These are phyloP conservation scores for Drosophila guanche DNA, from an alignment of 1,140 invertebrate genomes.

Conservation along the genomic window DNA sequence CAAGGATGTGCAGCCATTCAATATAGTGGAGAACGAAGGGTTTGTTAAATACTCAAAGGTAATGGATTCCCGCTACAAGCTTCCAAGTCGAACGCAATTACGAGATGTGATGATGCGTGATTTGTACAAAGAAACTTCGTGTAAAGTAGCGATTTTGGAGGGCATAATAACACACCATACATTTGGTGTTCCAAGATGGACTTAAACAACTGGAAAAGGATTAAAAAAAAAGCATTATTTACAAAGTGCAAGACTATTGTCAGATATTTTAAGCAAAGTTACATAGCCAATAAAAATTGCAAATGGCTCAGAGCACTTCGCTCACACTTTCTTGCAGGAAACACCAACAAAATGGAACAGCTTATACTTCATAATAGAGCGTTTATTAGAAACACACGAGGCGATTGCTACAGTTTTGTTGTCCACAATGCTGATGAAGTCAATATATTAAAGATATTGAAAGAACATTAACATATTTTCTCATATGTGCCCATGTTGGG, in stretches of 20 bases:
- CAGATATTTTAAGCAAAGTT: too few species aligned
- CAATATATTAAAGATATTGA: slow-evolving; percentile 6
- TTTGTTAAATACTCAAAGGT: too few species aligned
- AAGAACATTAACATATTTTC: slow-evolving; percentile 3
- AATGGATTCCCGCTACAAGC: too few species aligned
- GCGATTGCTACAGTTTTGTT: slow-evolving; percentile 19
- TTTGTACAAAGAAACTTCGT: too few species aligned
- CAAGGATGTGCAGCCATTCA: too few species aligned
- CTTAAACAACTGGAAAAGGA: slow-evolving; percentile 1
- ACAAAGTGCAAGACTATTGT: too few species aligned
- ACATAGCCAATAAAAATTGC: too few species aligned
- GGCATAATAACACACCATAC: slow-evolving; percentile 14
- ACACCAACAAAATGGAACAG: slow-evolving; percentile 12
- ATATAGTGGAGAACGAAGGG: too few species aligned
- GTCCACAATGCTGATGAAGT: slow-evolving; percentile 13
- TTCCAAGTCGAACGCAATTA: too few species aligned
- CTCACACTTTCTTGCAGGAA: not conserved
- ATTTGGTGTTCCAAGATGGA: slow-evolving; percentile 19
- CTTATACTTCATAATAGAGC: slow-evolving; percentile 15
- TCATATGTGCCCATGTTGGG: too few species aligned
- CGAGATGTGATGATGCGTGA: too few species aligned
- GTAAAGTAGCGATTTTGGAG: too few species aligned
- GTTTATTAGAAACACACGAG: slow-evolving; percentile 21
- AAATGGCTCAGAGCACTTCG: not conserved
- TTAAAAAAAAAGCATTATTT: not conserved